These are phyloP conservation scores for Tetranychus truncatus DNA, from an alignment of 2,888 invertebrate genomes.

Conservation along the genomic window DNA sequence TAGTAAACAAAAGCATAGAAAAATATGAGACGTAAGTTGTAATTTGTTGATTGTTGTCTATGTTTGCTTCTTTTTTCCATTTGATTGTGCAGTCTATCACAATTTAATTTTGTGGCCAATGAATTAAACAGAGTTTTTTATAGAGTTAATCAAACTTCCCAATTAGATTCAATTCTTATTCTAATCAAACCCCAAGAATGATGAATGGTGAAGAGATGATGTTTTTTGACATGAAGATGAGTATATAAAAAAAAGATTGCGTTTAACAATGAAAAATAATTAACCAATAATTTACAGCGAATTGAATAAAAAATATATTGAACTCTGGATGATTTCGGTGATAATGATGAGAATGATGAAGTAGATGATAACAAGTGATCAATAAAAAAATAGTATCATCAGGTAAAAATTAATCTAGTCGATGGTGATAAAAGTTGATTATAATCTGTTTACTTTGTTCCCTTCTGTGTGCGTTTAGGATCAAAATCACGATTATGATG, in stretches of 20 bases:
- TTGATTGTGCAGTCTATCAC: background rate
- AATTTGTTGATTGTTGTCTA: background rate
- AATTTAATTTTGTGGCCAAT: background rate
- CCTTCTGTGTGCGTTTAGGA: too few relatives aligned
- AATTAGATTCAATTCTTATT: too few relatives aligned
- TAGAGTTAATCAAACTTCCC: too few relatives aligned
- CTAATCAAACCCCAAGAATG: too few relatives aligned
- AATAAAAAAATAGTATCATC: too few relatives aligned
- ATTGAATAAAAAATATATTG: background rate
- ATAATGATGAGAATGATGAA: background rate
- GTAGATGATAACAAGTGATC: too few relatives aligned
- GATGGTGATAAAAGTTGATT: background rate
- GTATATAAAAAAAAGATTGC: background rate
- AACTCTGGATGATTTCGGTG: background rate
- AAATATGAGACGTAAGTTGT: background rate
- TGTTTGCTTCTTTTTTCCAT: background rate
- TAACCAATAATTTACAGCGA: background rate
- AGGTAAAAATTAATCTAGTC: background rate
- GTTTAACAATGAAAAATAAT: background rate
- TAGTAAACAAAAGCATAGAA: background rate
- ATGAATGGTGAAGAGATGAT: too few relatives aligned
- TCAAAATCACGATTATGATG: too few relatives aligned
- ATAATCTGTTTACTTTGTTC: too few relatives aligned
- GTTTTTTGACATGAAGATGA: background rate
- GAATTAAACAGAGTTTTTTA: too few relatives aligned